Conservation (phyloP, 2,888 invertebrate species). For the Tinea trinotella region DNA sequence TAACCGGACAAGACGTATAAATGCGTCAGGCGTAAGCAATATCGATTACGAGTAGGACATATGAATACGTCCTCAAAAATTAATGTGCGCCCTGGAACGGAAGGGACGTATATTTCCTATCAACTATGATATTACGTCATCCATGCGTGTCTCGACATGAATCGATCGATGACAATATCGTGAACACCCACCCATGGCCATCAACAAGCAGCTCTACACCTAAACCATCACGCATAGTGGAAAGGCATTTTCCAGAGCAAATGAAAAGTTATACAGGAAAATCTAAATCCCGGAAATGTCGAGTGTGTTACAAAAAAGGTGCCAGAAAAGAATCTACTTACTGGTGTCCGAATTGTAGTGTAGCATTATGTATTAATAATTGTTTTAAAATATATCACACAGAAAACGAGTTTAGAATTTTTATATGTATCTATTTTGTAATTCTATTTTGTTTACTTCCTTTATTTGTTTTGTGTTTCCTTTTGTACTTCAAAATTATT, state of each 20-base stretch:
- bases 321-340: slow-evolving; percentile 19
- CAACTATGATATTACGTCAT: too few relatives aligned
- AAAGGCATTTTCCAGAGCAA: slow-evolving; percentile 26
- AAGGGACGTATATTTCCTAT: too few relatives aligned
- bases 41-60: too few relatives aligned
- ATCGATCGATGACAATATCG: slow-evolving; percentile 25
- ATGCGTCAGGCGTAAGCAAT: too few relatives aligned
- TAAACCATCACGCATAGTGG: slow-evolving; percentile 27
- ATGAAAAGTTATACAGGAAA: slow-evolving; percentile 26
- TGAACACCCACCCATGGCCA: slow-evolving; percentile 25
- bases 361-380: slow-evolving; percentile 24
- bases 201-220: slow-evolving; percentile 27
- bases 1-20: too few relatives aligned
- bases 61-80: too few relatives aligned
- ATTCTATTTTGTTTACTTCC: slow-evolving; percentile 20
- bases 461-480: slow-evolving; percentile 20
- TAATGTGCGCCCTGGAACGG: too few relatives aligned
- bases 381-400: slow-evolving; percentile 25
- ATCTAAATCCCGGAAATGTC: slow-evolving; percentile 26
- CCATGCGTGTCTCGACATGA: too few relatives aligned
- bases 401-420: slow-evolving; percentile 25
- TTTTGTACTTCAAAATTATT: slow-evolving; percentile 21
- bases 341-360: slow-evolving; percentile 23
- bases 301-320: slow-evolving; percentile 26
- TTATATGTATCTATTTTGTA: slow-evolving; percentile 22